Base-by-base conservation (phyloP, 1,140 invertebrate species). In the Drosophila arawakana region DNA sequence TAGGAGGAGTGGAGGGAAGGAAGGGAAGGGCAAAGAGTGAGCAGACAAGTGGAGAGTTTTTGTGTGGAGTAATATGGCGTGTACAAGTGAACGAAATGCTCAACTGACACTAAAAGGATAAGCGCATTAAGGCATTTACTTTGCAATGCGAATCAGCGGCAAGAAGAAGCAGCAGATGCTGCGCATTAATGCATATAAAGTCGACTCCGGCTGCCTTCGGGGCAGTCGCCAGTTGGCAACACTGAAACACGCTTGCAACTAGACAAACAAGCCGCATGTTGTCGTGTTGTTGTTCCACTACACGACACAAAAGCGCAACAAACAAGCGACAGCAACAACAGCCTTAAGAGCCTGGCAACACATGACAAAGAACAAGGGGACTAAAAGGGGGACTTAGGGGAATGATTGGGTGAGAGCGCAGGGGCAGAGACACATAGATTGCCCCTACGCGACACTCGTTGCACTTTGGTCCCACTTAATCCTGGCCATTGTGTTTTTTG, bases 41-140 rank as follows among this genome's bases (percentile, higher is more conserved):
- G 50, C 21, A 5, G 18, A 41, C 44, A 13, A 43, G 34, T 6
- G 49, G 15, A 44, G 30, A 37, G 34, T 15, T 62, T 41, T 37
- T 37, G 43, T 47, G 39, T 35, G 11, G 30, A 39, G 37, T 9
- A 39, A 30, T 13, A 10, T 34, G 49, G 62, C 49, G 60, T 58
- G 10, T 74, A 49, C 49, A 50, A 68, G 55, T 68, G 58, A 73
- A 74, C 13, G 70, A 71, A 84, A 80, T 78, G 73, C 84, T 75
- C 66, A 69, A 82, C 80, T 77, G 80, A 73, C 60, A 74, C 80
- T 88, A 88, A 88, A 89, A 88, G 83, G 83, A 83, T 88, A 88
- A 88, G 83, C 84, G 84, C 84, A 88, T 88, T 88, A 88, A 60
- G 52, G 84, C 77, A 88, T 88, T 88, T 88, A 88, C 84, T 83